Percentiles rank a stretch among this genome's conserved stretches.
Conservation (phyloP, 2,797 vertebrate species). For the Babyrousa celebensis region DNA sequence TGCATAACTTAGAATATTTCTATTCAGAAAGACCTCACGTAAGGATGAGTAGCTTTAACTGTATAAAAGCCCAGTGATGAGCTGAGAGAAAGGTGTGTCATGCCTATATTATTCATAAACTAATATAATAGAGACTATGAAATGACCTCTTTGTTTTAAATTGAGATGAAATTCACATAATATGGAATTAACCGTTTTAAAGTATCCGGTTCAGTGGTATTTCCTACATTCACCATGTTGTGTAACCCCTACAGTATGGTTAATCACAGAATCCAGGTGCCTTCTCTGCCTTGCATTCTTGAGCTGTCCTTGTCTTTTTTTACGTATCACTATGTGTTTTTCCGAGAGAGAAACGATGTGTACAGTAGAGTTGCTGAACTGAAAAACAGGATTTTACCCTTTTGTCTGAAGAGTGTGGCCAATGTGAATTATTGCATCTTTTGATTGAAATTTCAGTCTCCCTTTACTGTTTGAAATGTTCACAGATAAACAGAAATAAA, state of each 20-base stretch:
- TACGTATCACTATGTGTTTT: not conserved
- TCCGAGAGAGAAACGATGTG: not conserved
- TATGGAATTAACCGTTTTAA: not conserved
- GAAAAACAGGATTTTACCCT: not conserved
- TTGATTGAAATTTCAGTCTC: not conserved
- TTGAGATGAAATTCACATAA: not conserved
- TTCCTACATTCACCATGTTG: not conserved
- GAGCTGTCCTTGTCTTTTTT: not conserved
- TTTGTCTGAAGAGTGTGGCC: not conserved
- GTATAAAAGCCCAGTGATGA: not conserved
- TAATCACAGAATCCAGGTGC: not conserved
- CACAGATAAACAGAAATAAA: not conserved
- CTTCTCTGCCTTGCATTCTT: not conserved
- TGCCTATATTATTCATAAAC: not conserved
- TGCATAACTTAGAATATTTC: not conserved
- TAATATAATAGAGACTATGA: not conserved
- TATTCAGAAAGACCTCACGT: not conserved
- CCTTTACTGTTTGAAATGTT: conserved; percentile 36
- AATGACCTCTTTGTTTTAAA: not conserved
- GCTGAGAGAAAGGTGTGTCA: not conserved
- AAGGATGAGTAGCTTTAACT: not conserved
- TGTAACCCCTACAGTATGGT: not conserved
- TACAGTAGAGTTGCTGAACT: not conserved
- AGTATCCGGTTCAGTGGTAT: not conserved
- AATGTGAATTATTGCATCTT: not conserved